These are phyloP conservation scores for Eugnorisma glareosa DNA, from an alignment of 2,888 invertebrate genomes.

Conservation along the genomic window DNA sequence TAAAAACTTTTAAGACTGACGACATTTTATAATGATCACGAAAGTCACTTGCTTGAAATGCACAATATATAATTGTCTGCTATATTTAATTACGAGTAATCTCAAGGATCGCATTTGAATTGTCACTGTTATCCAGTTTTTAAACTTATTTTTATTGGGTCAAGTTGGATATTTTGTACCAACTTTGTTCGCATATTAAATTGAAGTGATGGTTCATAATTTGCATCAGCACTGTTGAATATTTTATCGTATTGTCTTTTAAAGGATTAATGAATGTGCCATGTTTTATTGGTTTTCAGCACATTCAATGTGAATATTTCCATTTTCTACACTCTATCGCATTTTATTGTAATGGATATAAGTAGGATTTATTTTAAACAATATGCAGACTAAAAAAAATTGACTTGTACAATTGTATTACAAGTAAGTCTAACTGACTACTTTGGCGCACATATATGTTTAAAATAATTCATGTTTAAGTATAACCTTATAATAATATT, in stretches of 20 bases:
- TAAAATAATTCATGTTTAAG: conserved; percentile 46
- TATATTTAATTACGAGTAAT: conserved; percentile 35
- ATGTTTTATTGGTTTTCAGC: conserved; percentile 87
- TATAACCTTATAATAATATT: conserved; percentile 50
- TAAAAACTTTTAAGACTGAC: conserved; percentile 40
- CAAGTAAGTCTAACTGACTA: conserved; percentile 21
- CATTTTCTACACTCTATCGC: conserved; percentile 90
- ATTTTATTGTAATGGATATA: conserved; percentile 67
- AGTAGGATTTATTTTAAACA: conserved; percentile 58
- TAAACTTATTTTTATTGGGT: conserved; percentile 16
- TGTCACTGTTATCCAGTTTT: conserved; percentile 34
- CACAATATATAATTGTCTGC: conserved; percentile 17
- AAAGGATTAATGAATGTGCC: conserved; percentile 34
- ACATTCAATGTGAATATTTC: conserved; percentile 75
- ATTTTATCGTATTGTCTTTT: conserved; percentile 27
- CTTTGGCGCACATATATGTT: conserved; percentile 41
- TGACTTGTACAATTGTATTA: conserved; percentile 33
- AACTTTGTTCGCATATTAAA: conserved; percentile 17
- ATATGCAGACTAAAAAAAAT: conserved; percentile 38
- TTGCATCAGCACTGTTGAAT: conserved; percentile 16
- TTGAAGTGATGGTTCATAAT: conserved; percentile 13
- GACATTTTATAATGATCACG: conserved; percentile 12
- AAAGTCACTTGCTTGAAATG: conserved; percentile 38
- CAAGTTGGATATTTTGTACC: conserved; percentile 18
- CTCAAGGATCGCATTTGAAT: conserved; percentile 41